Evolutionary conservation across 2,888 invertebrate genomes (phyloP), one percentile per base, ranked within the genome.

Genomic region (Drosophila gaucha): DNA sequence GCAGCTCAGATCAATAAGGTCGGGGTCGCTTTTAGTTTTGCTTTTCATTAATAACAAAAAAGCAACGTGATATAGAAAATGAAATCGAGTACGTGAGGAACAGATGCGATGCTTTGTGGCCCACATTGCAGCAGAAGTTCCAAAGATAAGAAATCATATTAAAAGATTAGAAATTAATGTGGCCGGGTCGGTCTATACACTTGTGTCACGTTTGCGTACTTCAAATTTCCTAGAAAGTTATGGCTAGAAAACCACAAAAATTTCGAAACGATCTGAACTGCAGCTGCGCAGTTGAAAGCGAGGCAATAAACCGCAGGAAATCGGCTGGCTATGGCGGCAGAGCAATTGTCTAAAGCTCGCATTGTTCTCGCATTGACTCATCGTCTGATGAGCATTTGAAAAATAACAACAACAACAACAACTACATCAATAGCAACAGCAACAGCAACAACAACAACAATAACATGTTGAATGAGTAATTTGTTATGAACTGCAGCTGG

Each of bases 171-270:
- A 82, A 82, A 82, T 57, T 52, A 65, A 28, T 69, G 69, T 36
- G 36, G 41, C 55, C 14, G 31, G 35, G 33, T n/a, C 12, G 8
- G 6, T 3, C 33, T 43, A 22, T 18, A 18, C 24, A 52, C 67
- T 80, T 65, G 54, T 69, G 76, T 84, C 85, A 82, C 82, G 82
- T 82, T 68, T 72, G 65, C 31, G 72, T 65, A 76, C 76, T 82
- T 76, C 24, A 67, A 78, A 60, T 57, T 79, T 74, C 66, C 63
- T 74, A 76, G 85, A 82, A 82, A 82, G 85, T 82, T 82, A 78
- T 74, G 63, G 36, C 51, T 44, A 47, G 54, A 65, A 60, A 76
- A 63, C 64, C 67, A 62, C 67, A 68, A 52, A 65, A 62, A 71
- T 69, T 54, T 68, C n/a, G 9, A 58, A 56, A 49, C 39, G 41